Evolutionary conservation across 2,113 vertebrate species (phyloP).

Genomic region (Mobula hypostoma): DNA sequence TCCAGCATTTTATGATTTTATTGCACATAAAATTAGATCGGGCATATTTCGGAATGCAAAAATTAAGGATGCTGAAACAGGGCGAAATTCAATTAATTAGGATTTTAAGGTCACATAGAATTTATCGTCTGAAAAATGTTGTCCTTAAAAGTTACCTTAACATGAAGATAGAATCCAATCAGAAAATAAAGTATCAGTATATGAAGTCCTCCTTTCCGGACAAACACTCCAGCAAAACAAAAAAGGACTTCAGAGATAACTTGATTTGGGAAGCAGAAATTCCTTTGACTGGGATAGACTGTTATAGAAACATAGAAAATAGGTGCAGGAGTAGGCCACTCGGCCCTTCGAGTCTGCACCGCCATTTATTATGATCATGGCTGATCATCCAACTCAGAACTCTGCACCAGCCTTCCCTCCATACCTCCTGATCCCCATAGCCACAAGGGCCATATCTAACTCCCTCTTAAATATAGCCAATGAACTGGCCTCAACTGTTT

Average conservation of each 20-base stretch:
- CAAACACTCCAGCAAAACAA: neutral
- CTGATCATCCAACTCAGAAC: too few species aligned
- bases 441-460: too few species aligned
- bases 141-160: neutral
- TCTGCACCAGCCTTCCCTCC: too few species aligned
- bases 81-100: neutral
- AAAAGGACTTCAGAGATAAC: neutral
- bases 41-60: neutral
- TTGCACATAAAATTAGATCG: neutral
- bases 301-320: too few species aligned
- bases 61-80: neutral
- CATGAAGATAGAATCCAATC: neutral
- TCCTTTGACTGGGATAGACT: neutral
- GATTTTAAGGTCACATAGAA: neutral
- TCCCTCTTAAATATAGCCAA: too few species aligned
- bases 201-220: neutral
- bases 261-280: neutral
- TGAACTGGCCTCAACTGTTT: too few species aligned
- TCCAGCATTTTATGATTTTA: too few species aligned
- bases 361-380: too few species aligned
- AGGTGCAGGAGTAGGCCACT: too few species aligned
- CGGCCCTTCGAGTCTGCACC: too few species aligned
- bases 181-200: neutral
- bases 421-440: too few species aligned
- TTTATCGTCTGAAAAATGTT: neutral